Evolutionary conservation across 2,797 vertebrate species (phyloP).

Genomic region (Gymnoscopelus microlampas): DNA sequence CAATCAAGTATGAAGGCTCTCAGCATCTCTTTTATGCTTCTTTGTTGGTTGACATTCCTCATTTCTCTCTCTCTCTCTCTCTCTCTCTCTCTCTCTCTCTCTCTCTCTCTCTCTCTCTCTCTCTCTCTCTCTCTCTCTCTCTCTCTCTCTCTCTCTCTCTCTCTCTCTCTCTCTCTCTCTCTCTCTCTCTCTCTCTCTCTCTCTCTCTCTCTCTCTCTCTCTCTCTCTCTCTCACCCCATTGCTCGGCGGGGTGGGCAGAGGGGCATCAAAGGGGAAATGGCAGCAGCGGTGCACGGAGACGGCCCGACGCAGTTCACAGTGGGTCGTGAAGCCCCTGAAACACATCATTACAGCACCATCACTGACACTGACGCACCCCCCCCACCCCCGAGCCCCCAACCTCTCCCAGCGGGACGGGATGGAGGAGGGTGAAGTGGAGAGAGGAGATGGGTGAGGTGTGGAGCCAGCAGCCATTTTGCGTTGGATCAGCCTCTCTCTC

Average conservation of each 20-base stretch:
- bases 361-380: constrained; percentile 25
- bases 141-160: constrained; percentile 20
- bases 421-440: constrained; percentile 4
- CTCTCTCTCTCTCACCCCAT: constrained; percentile 14
- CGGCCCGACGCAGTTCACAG: constrained; percentile 37
- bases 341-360: constrained; percentile 51
- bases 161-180: constrained; percentile 2
- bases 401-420: constrained; percentile 25
- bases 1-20: constrained; percentile 18
- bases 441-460: constrained; percentile 24
- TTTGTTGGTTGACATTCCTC: background rate
- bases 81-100: constrained; percentile 20
- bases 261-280: constrained; percentile 36
- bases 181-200: constrained; percentile 16
- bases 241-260: constrained; percentile 33
- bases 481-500: constrained; percentile 19
- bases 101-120: constrained; percentile 2
- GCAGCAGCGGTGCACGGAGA: constrained; percentile 41
- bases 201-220: constrained; percentile 4
- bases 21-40: background rate
- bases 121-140: constrained; percentile 4
- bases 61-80: constrained; percentile 1
- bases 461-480: constrained; percentile 39
- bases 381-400: no score
- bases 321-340: constrained; percentile 55